These are phyloP conservation scores for Cenopis cana DNA, from an alignment of 2,888 invertebrate species.

Conservation along the genomic window DNA sequence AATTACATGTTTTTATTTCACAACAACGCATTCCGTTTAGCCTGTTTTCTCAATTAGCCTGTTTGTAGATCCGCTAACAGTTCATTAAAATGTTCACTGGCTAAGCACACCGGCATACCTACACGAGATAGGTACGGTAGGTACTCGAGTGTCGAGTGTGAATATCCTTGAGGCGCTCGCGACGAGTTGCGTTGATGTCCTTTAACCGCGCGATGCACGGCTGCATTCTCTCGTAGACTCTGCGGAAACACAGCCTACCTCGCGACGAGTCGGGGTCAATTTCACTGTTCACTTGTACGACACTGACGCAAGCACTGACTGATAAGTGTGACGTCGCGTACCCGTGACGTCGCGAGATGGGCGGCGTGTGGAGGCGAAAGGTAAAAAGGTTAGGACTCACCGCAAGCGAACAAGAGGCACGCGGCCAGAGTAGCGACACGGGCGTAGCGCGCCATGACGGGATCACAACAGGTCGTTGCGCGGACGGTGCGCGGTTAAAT, in stretches of 20 bases:
- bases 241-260: conserved; percentile 73
- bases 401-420: conserved; percentile 84
- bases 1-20: conserved; percentile 60
- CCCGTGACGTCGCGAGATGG: conserved; percentile 81
- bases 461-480: conserved; percentile 86
- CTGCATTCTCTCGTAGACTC: conserved; percentile 70
- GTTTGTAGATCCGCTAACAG: conserved; percentile 38
- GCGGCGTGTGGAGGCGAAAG: conserved; percentile 76
- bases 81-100: conserved; percentile 43
- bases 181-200: conserved; percentile 69
- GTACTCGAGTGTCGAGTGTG: conserved; percentile 57
- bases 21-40: conserved; percentile 57
- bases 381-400: conserved; percentile 84
- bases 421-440: conserved; percentile 84
- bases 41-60: conserved; percentile 53
- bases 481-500: conserved; percentile 83
- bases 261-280: conserved; percentile 70
- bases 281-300: conserved; percentile 80
- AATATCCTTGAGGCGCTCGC: conserved; percentile 75
- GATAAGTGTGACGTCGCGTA: conserved; percentile 65
- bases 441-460: conserved; percentile 86
- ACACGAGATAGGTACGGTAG: conserved; percentile 57
- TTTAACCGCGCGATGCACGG: conserved; percentile 68
- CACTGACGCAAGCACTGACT: conserved; percentile 76
- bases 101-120: conserved; percentile 60